Conservation (phyloP, 1,140 invertebrate genomes). For the Rhagoletis pomonella region DNA sequence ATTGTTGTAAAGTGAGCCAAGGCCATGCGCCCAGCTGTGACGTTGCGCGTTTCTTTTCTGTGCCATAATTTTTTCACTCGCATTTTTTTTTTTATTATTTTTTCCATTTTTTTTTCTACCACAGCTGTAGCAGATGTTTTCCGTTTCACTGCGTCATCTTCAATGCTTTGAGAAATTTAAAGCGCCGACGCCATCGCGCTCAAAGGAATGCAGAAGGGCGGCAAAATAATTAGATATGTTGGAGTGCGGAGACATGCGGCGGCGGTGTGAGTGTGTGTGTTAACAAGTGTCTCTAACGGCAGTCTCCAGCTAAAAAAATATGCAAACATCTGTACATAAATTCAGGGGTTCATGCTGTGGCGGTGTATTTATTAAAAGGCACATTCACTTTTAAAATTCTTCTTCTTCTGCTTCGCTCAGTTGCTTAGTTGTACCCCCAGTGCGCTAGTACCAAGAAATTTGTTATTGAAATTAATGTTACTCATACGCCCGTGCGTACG, state of each 20-base stretch:
- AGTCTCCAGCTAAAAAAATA: too few relatives aligned
- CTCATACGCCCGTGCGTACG: too few relatives aligned
- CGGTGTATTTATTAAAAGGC: neutral
- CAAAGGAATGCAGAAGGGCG: neutral
- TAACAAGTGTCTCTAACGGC: neutral
- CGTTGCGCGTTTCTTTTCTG: neutral
- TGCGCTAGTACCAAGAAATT: too few relatives aligned
- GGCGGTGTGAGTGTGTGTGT: neutral
- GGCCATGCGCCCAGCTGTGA: neutral
- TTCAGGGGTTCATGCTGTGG: too few relatives aligned
- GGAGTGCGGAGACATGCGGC: too few relatives aligned
- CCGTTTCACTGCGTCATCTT: slow-evolving; percentile 28
- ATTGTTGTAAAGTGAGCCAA: neutral
- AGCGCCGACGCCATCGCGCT: neutral
- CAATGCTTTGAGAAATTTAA: slow-evolving; percentile 24
- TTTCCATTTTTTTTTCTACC: neutral
- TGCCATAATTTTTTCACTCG: neutral
- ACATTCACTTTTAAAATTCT: neutral
- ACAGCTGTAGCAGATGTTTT: neutral
- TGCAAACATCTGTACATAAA: too few relatives aligned
- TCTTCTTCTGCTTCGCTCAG: neutral
- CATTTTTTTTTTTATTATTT: neutral
- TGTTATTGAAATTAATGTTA: too few relatives aligned
- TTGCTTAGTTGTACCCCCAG: too few relatives aligned
- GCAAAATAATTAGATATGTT: neutral